Evolutionary conservation across 2,113 vertebrate genomes (phyloP), one percentile per base, ranked within the genome.

Genomic region (Aleadryas rufinucha): DNA sequence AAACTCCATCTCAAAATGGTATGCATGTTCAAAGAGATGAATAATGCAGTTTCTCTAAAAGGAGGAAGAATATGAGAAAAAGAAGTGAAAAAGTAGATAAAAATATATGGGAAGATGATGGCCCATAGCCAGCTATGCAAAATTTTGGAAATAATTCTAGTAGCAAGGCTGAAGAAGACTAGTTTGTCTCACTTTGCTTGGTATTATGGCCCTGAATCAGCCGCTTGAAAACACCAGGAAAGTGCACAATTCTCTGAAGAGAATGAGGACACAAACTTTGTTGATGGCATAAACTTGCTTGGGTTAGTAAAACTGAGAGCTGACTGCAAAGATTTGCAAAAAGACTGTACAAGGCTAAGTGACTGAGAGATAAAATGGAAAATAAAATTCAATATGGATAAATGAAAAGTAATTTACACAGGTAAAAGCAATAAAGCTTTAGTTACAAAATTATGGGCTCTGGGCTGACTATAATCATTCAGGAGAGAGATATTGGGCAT

Each of bases 351-450:
- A 63, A 63, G n/a, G 14, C 42, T 77, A 84, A 93, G 12, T 66
- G 63, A 7, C 27, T 74, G 76, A 88, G 66, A 64, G 37, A 95
- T 66, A 93, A 95, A 95, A 92, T 39, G 23, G 50, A n/a, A 96
- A 90, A 93, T 94, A 5, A 70, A 95, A 92, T 95, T 90, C 64
- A 27, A 3, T 45, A 41, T 74, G 50, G 35, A 90, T 92, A 87
- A 93, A 93, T 80, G 50, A 65, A 85, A 94, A 80, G 63, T 53
- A 95, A 94, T 74, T 57, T 78, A 81, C 19, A 65, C 18, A 92
- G 76, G 76, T 90, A 95, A 84, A 84, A 81, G 76, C 52, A 95
- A 93, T 95, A 92, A 92, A 93, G 33, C 8, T 81, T 89, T 81
- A 93, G 59, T 63, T 86, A 89, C 19, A 93, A 88, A 92, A 93